These are phyloP conservation scores for Oxyruncus cristatus DNA, from an alignment of 2,113 vertebrate genomes.

Conservation along the genomic window DNA sequence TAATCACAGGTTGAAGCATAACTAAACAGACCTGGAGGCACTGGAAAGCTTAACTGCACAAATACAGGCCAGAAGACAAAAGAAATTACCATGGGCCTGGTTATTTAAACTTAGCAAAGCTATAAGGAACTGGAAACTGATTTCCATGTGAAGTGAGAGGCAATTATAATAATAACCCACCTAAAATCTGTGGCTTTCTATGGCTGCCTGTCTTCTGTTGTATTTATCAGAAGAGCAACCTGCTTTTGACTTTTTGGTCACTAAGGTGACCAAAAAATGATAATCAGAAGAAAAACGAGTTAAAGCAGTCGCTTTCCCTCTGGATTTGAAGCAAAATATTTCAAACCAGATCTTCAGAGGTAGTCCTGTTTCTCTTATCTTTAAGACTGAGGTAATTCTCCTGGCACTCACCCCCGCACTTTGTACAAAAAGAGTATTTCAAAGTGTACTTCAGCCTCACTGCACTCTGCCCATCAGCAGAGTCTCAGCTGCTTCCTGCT, in stretches of 20 bases:
- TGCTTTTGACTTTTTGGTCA: background rate
- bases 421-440: background rate
- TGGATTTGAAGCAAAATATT: background rate
- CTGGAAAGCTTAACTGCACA: background rate
- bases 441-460: background rate
- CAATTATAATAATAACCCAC: background rate
- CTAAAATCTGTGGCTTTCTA: background rate
- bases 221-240: background rate
- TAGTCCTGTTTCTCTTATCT: conserved; percentile 15
- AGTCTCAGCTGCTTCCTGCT: conserved; percentile 22
- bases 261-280: background rate
- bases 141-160: background rate
- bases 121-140: background rate
- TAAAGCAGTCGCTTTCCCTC: background rate
- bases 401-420: background rate
- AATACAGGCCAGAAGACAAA: background rate
- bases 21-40: background rate
- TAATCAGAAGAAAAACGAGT: background rate
- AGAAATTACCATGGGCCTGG: background rate
- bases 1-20: background rate
- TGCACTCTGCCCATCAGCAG: background rate
- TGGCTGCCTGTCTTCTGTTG: background rate
- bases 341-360: background rate
- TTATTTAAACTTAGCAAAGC: background rate
- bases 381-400: conserved; percentile 9